phyloP scores from a whole-genome alignment of 2,113 vertebrate genomes.

The Silurus glanis region DNA sequence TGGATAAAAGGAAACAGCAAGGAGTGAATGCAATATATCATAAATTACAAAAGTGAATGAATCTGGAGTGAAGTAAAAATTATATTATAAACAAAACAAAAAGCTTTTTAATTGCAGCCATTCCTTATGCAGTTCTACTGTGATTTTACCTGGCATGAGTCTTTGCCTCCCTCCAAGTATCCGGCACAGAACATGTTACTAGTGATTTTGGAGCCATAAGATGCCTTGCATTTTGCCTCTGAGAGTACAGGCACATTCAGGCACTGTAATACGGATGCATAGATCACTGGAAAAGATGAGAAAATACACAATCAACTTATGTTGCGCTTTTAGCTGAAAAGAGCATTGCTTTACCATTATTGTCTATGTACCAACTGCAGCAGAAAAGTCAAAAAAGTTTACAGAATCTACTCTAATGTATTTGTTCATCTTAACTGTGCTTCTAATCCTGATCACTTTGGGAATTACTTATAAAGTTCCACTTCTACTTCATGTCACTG shows the following conservation, averaged over 20 bases:
- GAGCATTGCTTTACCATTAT: no score
- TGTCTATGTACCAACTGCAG: not conserved
- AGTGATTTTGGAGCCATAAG: constrained; percentile 47
- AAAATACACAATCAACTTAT: not conserved
- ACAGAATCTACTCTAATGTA: not conserved
- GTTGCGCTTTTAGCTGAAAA: no score
- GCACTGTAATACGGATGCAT: constrained; percentile 54
- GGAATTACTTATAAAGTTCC: no score
- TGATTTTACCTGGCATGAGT: constrained; percentile 59
- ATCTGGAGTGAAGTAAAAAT: not conserved
- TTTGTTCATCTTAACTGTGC: not conserved
- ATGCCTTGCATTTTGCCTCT: constrained; percentile 8
- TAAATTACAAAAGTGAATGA: no score
- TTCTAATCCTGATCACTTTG: no score
- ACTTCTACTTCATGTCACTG: not conserved
- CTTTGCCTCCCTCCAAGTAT: constrained; percentile 57
- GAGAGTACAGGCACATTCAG: constrained; percentile 55
- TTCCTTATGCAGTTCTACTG: not conserved
- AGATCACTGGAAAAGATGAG: constrained; percentile 46
- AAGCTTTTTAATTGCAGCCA: no score
- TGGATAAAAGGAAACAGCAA: constrained; percentile 13
- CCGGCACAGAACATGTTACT: constrained; percentile 60
- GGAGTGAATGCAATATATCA: not conserved
- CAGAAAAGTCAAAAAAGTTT: not conserved
- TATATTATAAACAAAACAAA: not conserved